Evolutionary conservation across 2,113 vertebrate genomes (phyloP).

Genomic region (Sebastes fasciatus): DNA sequence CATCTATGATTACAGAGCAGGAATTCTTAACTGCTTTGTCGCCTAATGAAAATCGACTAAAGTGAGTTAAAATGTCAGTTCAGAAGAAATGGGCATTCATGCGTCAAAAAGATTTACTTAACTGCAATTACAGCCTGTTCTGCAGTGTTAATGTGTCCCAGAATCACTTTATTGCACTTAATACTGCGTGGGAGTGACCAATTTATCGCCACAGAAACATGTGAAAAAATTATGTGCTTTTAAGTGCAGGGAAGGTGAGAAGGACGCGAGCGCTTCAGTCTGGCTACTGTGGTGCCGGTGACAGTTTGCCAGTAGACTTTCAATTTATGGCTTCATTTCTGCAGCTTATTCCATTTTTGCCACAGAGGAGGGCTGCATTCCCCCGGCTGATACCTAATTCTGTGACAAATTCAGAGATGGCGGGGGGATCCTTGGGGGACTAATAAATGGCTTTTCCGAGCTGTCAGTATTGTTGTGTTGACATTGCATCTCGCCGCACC

Average conservation of each 20-base stretch:
- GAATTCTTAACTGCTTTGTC: not conserved
- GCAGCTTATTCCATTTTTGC: constrained; percentile 49
- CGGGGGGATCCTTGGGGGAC: constrained; percentile 49
- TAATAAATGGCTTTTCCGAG: constrained; percentile 68
- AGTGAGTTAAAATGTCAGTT: constrained; percentile 56
- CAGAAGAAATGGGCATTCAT: constrained; percentile 28
- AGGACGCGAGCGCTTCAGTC: constrained; percentile 43
- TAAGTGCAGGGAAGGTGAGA: constrained; percentile 54
- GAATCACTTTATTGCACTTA: constrained; percentile 49
- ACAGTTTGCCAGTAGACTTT: constrained; percentile 50
- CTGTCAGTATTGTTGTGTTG: constrained; percentile 63
- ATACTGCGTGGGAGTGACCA: constrained; percentile 60
- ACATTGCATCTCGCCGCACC: constrained; percentile 55
- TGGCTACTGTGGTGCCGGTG: constrained; percentile 22
- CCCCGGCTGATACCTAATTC: constrained; percentile 48
- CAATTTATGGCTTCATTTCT: constrained; percentile 55
- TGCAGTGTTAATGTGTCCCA: constrained; percentile 31
- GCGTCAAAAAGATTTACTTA: constrained; percentile 48
- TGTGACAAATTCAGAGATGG: constrained; percentile 56
- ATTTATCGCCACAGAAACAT: constrained; percentile 22
- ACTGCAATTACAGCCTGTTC: constrained; percentile 52
- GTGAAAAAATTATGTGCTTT: constrained; percentile 30
- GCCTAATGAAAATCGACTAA: constrained; percentile 16
- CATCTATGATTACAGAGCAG: not conserved
- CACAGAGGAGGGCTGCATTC: constrained; percentile 35